phyloP scores from a whole-genome alignment of 2,113 vertebrate species.

The Scortum barcoo region DNA sequence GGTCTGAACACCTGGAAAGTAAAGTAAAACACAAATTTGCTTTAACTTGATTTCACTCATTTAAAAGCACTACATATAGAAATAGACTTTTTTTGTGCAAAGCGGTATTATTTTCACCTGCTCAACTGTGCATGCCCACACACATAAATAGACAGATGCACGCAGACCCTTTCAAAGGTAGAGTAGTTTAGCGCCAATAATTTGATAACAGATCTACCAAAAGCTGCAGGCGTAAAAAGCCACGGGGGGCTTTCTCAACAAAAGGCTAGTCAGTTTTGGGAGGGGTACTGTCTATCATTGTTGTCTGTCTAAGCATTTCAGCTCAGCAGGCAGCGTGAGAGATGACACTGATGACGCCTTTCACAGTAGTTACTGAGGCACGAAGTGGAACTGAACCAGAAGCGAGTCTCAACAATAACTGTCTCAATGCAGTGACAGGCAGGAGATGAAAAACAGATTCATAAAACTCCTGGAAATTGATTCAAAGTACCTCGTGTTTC shows the following conservation, averaged over 20 bases:
- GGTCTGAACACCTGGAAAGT: neutral
- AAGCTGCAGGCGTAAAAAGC: neutral
- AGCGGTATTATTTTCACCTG: no score
- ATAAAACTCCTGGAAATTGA: neutral
- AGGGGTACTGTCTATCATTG: neutral
- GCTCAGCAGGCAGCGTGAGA: neutral
- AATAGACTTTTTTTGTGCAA: no score
- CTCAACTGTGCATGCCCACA: no score
- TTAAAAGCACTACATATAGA: neutral
- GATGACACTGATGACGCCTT: neutral
- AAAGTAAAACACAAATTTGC: neutral
- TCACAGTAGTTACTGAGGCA: neutral
- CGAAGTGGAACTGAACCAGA: neutral
- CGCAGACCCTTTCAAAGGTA: neutral
- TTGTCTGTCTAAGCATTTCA: neutral
- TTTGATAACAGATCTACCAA: neutral
- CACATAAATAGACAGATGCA: neutral
- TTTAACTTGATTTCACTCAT: neutral
- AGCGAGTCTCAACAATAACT: neutral
- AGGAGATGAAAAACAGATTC: neutral
- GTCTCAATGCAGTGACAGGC: neutral
- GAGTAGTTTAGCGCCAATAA: neutral
- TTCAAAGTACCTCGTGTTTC: constrained; percentile 90
- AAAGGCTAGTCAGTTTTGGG: neutral
- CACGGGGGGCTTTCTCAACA: neutral